Base-by-base conservation (phyloP, 2,888 invertebrate species). In the Gymnosoma rotundatum region DNA sequence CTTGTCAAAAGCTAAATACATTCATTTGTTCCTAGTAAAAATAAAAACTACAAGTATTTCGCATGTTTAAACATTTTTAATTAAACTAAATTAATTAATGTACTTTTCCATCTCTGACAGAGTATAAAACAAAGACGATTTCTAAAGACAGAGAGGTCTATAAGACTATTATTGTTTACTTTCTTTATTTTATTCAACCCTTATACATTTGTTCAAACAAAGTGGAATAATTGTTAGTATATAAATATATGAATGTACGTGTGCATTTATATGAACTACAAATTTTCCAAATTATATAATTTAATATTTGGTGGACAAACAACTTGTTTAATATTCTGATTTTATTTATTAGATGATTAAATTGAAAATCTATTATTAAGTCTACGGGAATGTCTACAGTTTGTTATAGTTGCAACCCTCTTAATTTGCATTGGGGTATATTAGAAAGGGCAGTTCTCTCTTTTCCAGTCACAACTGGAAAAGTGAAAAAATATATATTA, bases 401-500 rank as follows among this genome's bases (percentile, higher is more conserved):
- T 52, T 52, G 12, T 12, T 52, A 18, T 20, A 52, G 36, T 42
- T 69, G 42, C 76, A 76, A 75, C 67, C 61, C 78, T 45, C 45
- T 70, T 20, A 16, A 54, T 8, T 21, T 25, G 9, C 32, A 32
- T 54, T 61, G 20, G 58, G 60, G 60, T 74, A 61, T 61, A 45
- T 67, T 45, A 20, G n/a, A n/a, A 64, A 56, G 5, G 18, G 9
- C 48, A 54, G 21, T 42, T 45, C 60, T 58, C 67, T 79, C 38
- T 67, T 73, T 79, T 80, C 67, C 73, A 74, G 52, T 61, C 25
- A 56, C 48, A 20, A 32, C 21, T 79, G 66, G 64, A 70, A 78
- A 48, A 63, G 25, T 32, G 8, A 64, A 25, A 21, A 42, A 54
- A 25, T 12, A 63, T 32, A 56, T 56, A 45, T 73, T 42, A 52